Base-by-base conservation (phyloP, 2,113 vertebrate genomes). In the Rostratula benghalensis region DNA sequence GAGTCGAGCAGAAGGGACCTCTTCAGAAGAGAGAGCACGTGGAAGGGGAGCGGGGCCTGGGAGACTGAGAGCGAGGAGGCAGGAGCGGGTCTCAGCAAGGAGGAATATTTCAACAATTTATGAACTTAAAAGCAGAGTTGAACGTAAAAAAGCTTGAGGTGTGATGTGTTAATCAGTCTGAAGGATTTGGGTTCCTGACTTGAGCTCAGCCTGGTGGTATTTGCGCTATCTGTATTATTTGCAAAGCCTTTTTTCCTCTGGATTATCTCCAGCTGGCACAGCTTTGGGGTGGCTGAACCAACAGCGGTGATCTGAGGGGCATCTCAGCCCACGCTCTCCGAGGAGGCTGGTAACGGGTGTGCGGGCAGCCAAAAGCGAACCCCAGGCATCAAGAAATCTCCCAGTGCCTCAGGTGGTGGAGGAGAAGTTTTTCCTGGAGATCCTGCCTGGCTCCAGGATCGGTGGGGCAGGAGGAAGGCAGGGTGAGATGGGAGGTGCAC, bases 251-350 rank as follows among this genome's bases (percentile, higher is more conserved):
- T 86, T 75, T 69, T 43, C 48, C 35, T 76, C 59, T 65, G 63
- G 35, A 50, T 83, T 92, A 60, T 76, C 70, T 94, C 61, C 82
- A 82, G 56, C 48, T 75, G 0, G 0, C 41, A 41, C 43, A 94
- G 68, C 46, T 89, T 67, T 75, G 33, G 35, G 24, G 25, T 50
- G n/a, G 35, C 59, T 57, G 65, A 86, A 86, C 33, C 67, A 61
- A 67, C 6, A 2, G 41, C 1, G 1, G 27, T 71, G 53, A 89
- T 68, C 57, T 0, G 0, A 79, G 35, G 35, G 68, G 60, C 43
- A 82, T 23, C 61, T 82, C 69, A 48, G 54, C 74, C 85, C 50
- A 10, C 3, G 2, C 39, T 82, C 0, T 0, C 1, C 1, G 33
- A 10, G 11, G 19, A 45, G 43, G 43, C 51, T 89, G 56, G 59